Base-by-base conservation (phyloP, 1,140 invertebrate species). In the Ostrea edulis region DNA sequence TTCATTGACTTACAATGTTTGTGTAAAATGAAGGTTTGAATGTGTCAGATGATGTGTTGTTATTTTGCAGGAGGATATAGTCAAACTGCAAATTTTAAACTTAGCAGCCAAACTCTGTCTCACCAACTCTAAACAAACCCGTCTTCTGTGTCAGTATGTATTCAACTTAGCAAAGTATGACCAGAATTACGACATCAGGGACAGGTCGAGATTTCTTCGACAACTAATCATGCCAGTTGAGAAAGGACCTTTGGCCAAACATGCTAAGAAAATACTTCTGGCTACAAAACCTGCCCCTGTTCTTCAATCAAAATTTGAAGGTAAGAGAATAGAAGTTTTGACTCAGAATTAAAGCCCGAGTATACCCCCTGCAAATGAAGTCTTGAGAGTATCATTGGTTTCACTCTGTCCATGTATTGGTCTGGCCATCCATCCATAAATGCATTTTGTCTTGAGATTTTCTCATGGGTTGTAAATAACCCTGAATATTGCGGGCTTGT, bases 91-190 rank as follows among this genome's bases (percentile, higher is more conserved):
- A 96, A 97, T 98, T 65, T 95, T 99, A 0, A 99, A 99, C 95
- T 95, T 99, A 87, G 98, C 98, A 5, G 97, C 98, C 0, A 99
- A 99, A 94, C 95, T 99, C 25, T 98, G 97, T 91, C 95, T 99
- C 25, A 98, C 97, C 12, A 99, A 99, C 95, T 96, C 97, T 0
- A 96, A 97, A 91, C 98, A 99, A 95, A 98, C 98, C 0, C 96
- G 96, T 87, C 95, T 98, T 9, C 96, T 99, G 62, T 98, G 98
- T 93, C 97, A 98, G 93, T 99, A 99, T 95, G 97, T 99, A 7
- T 97, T 99, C 89, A 98, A 98, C 93, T 95, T 99, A 92, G 99
- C 99, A 0, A 98, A 98, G 92, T 99, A 99, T 94, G 99, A 99
- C 96, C 97, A 97, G 84, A 99, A 98, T 95, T 99, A 99, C 93